Conservation (phyloP, 2,888 invertebrate genomes). For the Eueremaeus valkanovi region DNA sequence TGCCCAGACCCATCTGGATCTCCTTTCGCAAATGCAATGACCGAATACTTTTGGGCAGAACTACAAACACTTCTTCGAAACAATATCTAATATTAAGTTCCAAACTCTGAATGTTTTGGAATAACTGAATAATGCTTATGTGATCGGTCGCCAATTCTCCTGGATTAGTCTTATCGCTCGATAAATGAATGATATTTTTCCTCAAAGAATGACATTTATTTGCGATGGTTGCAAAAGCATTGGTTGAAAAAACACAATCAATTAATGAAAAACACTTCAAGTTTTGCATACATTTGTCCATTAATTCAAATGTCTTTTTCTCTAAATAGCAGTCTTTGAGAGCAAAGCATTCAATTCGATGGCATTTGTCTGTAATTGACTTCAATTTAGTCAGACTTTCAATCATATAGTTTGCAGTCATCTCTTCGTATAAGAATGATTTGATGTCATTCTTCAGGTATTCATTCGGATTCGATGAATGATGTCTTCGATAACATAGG, state of each 20-base stretch:
- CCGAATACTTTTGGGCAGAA: not conserved
- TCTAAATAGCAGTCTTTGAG: not conserved
- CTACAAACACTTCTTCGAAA: not conserved
- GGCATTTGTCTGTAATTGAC: not conserved
- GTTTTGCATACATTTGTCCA: not conserved
- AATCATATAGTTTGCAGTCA: not conserved
- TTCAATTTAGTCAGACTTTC: not conserved
- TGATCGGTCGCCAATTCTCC: not conserved
- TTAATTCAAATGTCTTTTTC: not conserved
- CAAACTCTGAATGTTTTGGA: not conserved
- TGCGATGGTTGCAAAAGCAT: not conserved
- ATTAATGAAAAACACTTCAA: not conserved
- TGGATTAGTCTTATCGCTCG: not conserved
- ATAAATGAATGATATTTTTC: not conserved
- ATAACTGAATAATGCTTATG: not conserved
- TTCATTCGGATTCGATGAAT: not conserved
- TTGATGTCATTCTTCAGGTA: not conserved
- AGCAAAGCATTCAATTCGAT: not conserved
- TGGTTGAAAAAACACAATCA: not conserved
- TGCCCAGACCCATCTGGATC: not conserved
- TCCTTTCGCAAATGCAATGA: not conserved
- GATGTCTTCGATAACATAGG: not conserved
- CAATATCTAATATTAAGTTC: not conserved
- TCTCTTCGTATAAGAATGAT: too few species aligned
- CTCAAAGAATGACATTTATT: not conserved